Evolutionary conservation across 1,140 invertebrate genomes (phyloP).

Genomic region (Macrobrachium nipponense): DNA sequence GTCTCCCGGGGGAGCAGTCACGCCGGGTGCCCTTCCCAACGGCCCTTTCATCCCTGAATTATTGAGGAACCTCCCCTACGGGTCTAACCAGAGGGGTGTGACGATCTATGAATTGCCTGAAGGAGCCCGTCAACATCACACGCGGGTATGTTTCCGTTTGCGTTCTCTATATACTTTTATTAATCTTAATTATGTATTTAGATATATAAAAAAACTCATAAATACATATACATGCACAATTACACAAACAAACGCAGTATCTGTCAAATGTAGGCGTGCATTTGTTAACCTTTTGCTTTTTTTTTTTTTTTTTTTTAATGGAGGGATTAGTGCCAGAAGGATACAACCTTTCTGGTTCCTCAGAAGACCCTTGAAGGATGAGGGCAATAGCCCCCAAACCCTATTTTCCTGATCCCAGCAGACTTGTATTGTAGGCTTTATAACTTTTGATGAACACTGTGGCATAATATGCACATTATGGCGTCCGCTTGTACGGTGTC

Average conservation of each 20-base stretch:
- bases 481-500: no score
- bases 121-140: background rate
- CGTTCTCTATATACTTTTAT: background rate
- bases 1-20: background rate
- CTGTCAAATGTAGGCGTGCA: background rate
- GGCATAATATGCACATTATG: no score
- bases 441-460: no score
- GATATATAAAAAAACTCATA: background rate
- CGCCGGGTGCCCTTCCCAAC: background rate
- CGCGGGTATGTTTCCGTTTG: background rate
- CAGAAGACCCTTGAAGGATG: no score
- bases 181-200: no score
- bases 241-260: constrained; percentile 5
- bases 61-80: constrained; percentile 38
- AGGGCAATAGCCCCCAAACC: no score
- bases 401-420: no score
- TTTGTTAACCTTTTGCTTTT: background rate
- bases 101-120: constrained; percentile 51
- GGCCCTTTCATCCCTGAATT: constrained; percentile 35
- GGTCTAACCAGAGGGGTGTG: constrained; percentile 17
- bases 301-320: no score
- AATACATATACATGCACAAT: background rate
- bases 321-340: no score
- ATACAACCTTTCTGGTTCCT: no score
- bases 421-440: no score